Conservation (phyloP, 2,797 vertebrate genomes). For the Enteromius anoplus region DNA sequence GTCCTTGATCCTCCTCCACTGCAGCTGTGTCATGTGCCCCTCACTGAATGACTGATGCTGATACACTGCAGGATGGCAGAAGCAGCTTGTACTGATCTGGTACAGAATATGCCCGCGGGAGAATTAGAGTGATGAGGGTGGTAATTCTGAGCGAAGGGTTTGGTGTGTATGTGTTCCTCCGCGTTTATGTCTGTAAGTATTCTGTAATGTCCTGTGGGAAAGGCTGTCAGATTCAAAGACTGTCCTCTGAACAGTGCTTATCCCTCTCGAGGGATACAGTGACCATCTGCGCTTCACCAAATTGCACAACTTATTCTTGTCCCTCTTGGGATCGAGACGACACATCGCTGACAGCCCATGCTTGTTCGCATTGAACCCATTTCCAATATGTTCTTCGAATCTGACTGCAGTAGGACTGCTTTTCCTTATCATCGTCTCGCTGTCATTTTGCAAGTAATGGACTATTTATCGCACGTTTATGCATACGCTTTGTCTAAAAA, state of each 20-base stretch:
- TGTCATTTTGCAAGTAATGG: constrained; percentile 1
- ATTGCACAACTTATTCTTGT: constrained; percentile 29
- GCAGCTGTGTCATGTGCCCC: constrained; percentile 45
- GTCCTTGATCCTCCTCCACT: constrained; percentile 47
- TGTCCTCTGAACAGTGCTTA: constrained; percentile 59
- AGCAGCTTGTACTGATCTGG: constrained; percentile 49
- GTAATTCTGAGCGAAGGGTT: constrained; percentile 40
- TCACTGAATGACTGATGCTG: constrained; percentile 51
- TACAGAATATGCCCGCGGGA: constrained; percentile 32
- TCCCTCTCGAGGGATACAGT: constrained; percentile 64
- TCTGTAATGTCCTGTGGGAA: constrained; percentile 45
- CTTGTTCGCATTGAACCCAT: not conserved
- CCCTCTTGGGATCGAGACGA: constrained; percentile 41
- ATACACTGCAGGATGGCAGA: constrained; percentile 43
- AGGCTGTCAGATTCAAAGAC: constrained; percentile 59
- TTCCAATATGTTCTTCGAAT: constrained; percentile 19
- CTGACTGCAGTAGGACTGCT: not conserved
- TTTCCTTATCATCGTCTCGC: not conserved
- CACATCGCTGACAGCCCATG: constrained; percentile 22
- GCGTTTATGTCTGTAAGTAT: constrained; percentile 37
- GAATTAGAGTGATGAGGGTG: constrained; percentile 50
- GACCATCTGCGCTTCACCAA: constrained; percentile 65
- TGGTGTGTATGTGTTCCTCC: constrained; percentile 3
- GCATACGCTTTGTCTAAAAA: not conserved
- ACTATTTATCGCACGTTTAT: not conserved